phyloP scores from a whole-genome alignment of 2,113 vertebrate species.

The Heterotilapia buettikoferi region DNA sequence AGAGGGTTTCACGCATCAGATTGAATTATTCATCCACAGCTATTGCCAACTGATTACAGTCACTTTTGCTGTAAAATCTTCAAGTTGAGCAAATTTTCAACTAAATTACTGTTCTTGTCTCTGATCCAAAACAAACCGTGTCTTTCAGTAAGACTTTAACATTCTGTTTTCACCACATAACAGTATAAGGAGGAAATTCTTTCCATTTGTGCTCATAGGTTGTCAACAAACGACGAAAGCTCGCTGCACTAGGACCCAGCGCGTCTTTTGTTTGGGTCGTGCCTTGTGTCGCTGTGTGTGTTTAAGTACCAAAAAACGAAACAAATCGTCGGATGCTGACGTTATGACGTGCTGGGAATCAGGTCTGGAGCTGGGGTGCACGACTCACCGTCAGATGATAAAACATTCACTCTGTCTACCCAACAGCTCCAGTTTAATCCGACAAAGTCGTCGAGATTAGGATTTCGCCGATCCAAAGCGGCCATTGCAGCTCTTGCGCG shows the following conservation, averaged over 20 bases:
- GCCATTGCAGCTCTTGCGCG: conserved; percentile 84
- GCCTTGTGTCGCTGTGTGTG: conserved; percentile 35
- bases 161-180: neutral
- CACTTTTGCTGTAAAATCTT: neutral
- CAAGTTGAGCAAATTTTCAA: neutral
- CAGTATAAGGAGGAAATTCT: neutral
- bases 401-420: conserved; percentile 74
- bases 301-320: neutral
- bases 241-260: conserved; percentile 80
- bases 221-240: neutral
- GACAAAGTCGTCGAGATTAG: conserved; percentile 82
- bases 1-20: neutral
- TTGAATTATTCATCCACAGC: neutral
- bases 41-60: neutral
- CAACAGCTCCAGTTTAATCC: conserved; percentile 85
- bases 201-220: neutral
- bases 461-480: conserved; percentile 82
- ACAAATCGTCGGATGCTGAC: conserved; percentile 10
- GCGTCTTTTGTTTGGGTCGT: conserved; percentile 81
- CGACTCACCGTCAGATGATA: conserved; percentile 76
- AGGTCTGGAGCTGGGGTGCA: neutral
- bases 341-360: neutral
- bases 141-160: neutral
- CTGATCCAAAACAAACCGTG: neutral
- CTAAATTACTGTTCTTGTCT: neutral